Evolutionary conservation across 2,113 vertebrate species (phyloP).

Genomic region (Otis tarda): DNA sequence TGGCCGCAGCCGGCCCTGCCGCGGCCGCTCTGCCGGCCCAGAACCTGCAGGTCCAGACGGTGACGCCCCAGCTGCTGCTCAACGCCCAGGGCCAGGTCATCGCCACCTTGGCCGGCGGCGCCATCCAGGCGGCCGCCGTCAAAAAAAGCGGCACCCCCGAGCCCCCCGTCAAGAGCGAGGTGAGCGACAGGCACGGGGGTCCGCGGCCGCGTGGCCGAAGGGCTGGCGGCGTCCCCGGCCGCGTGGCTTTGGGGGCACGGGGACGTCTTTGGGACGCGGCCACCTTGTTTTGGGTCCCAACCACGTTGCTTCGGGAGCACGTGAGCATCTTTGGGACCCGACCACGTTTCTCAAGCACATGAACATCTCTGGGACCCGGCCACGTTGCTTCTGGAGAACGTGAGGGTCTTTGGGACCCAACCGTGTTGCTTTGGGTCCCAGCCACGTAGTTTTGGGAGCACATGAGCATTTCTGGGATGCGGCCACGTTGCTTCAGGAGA

Average conservation of each 20-base stretch:
- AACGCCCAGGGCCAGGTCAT: constrained; percentile 95
- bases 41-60: constrained; percentile 88
- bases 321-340: background rate
- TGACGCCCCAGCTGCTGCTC: constrained; percentile 89
- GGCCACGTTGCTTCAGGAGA: accelerated
- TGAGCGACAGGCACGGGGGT: background rate
- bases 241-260: no score
- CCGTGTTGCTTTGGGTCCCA: no score
- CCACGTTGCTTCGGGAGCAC: background rate
- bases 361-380: background rate
- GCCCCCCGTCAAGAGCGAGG: constrained; percentile 78
- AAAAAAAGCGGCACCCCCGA: constrained; percentile 79
- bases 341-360: background rate
- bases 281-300: background rate
- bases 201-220: accelerated
- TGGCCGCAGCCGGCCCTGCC: constrained; percentile 70
- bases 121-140: constrained; percentile 76
- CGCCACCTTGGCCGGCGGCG: constrained; percentile 84
- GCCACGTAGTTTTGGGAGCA: no score
- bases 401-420: background rate
- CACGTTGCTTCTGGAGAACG: accelerated
- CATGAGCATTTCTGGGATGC: background rate
- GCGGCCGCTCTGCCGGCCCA: constrained; percentile 79
- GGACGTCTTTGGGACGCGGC: accelerated
- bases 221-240: background rate